These are phyloP conservation scores for Elephantulus edwardii DNA, from an alignment of 2,113 vertebrate genomes.

Conservation along the genomic window DNA sequence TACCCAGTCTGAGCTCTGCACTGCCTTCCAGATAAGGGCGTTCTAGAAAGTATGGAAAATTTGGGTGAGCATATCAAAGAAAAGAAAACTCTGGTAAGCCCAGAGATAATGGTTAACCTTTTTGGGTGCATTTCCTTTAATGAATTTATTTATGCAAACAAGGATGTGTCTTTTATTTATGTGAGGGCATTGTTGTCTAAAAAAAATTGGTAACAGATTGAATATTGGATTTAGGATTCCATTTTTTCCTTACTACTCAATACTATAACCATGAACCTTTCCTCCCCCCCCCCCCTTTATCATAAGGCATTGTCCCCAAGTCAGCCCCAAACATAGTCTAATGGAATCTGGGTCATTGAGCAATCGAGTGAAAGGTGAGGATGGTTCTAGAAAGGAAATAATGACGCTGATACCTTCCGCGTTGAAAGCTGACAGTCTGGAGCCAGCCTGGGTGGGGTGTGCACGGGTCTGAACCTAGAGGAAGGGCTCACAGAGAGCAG, in stretches of 20 bases:
- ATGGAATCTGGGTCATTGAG: neutral
- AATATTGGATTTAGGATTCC: neutral
- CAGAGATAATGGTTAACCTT: neutral
- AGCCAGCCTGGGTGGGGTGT: neutral
- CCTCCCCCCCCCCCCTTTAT: no score
- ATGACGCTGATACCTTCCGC: neutral
- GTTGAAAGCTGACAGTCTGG: neutral
- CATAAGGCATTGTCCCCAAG: neutral
- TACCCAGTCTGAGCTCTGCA: neutral
- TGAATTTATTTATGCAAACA: neutral
- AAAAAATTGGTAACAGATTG: neutral
- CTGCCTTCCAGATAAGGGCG: neutral
- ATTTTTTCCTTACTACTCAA: neutral
- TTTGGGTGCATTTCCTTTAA: neutral
- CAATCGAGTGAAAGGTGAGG: neutral
- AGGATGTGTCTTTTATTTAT: neutral
- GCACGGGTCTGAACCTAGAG: neutral
- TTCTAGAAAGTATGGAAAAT: conserved; percentile 35
- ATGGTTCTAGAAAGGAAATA: neutral
- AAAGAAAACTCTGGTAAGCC: neutral
- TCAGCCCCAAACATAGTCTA: neutral
- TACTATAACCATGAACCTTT: neutral
- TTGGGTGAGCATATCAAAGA: neutral
- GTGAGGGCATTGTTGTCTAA: no score
- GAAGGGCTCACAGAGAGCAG: neutral